Conservation (phyloP, 2,113 vertebrate genomes). For the Poicephalus meyeri region DNA sequence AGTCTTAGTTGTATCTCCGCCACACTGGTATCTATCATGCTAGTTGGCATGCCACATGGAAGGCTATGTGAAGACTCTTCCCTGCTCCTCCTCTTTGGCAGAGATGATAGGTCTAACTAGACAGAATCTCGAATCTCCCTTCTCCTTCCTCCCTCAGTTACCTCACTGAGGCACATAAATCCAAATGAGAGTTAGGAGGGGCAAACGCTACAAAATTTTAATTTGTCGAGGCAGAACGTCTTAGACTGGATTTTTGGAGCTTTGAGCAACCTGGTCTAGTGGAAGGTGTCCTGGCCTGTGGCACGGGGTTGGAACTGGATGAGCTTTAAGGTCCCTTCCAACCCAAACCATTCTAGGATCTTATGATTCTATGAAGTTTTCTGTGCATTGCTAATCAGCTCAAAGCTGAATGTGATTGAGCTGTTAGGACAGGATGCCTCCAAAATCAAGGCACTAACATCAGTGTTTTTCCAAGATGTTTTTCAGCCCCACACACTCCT, state of each 20-base stretch:
- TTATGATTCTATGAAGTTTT: not conserved
- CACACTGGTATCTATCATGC: not conserved
- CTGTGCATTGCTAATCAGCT: not conserved
- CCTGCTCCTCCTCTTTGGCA: not conserved
- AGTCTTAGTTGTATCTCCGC: not conserved
- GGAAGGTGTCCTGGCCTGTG: not conserved
- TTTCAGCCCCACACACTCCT: not conserved
- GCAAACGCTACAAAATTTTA: not conserved
- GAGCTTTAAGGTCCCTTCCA: not conserved
- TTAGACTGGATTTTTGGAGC: not conserved
- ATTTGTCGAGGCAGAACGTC: not conserved
- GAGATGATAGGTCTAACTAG: not conserved
- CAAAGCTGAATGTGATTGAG: not conserved
- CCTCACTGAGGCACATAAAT: not conserved
- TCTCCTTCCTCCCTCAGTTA: not conserved
- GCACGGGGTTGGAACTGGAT: not conserved
- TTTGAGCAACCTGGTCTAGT: not conserved
- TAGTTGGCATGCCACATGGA: not conserved
- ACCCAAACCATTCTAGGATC: not conserved
- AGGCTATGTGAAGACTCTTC: not conserved
- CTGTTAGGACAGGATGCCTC: not conserved
- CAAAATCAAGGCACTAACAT: not conserved
- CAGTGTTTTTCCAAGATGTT: not conserved
- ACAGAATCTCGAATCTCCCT: not conserved
- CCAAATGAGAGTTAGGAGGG: not conserved